These are phyloP conservation scores for Ibidorhyncha struthersii DNA, from an alignment of 2,113 vertebrate genomes.

Conservation along the genomic window DNA sequence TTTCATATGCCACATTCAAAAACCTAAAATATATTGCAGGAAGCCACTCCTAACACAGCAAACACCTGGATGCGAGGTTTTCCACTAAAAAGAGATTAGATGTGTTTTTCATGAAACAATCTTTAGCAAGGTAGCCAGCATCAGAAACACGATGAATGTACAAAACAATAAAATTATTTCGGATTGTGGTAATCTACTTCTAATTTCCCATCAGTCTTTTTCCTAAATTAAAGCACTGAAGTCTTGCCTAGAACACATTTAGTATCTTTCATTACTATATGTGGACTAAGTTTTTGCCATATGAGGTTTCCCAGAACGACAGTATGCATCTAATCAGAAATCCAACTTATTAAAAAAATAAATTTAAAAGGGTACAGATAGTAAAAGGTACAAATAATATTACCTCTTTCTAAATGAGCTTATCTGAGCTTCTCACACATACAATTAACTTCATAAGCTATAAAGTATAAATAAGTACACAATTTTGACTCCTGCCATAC, in stretches of 20 bases:
- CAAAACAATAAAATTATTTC: not conserved
- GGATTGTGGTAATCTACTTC: not conserved
- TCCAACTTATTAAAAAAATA: not conserved
- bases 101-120: not conserved
- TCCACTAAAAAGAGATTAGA: not conserved
- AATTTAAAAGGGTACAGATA: not conserved
- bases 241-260: not conserved
- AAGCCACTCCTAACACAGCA: not conserved
- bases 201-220: not conserved
- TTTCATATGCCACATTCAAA: not conserved
- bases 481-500: not conserved
- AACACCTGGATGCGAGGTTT: not conserved
- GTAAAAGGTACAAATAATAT: not conserved
- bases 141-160: not conserved
- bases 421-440: not conserved
- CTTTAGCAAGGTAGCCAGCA: not conserved
- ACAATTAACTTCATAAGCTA: not conserved
- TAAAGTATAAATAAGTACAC: not conserved
- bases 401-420: not conserved
- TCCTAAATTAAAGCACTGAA: not conserved
- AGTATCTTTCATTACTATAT: not conserved
- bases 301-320: not conserved
- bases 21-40: not conserved
- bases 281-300: not conserved
- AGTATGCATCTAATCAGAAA: not conserved